Evolutionary conservation across 92 coral and sea anemone genomes (phyloP).

Genomic region (Scolanthus callimorphus): DNA sequence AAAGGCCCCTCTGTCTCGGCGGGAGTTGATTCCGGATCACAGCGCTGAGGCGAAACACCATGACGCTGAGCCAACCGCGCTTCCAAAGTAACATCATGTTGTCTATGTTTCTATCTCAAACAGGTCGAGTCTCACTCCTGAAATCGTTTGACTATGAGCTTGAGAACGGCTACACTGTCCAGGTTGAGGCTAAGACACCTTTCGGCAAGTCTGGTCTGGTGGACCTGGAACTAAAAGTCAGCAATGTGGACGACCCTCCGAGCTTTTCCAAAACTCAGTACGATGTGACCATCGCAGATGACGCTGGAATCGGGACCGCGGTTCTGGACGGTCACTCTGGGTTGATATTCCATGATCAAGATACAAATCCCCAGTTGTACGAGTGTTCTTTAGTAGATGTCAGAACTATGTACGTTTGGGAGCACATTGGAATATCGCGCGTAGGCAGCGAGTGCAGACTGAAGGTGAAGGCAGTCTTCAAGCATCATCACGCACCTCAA

Average conservation of each 20-base stretch:
- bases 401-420: constrained; percentile 34
- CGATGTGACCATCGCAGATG: constrained; percentile 48
- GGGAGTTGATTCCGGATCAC: no score
- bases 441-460: constrained; percentile 54
- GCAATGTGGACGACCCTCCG: constrained; percentile 67
- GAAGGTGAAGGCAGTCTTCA: constrained; percentile 26
- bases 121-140: constrained; percentile 35
- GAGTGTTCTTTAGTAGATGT: constrained; percentile 58
- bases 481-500: constrained; percentile 6
- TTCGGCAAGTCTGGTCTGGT: constrained; percentile 32
- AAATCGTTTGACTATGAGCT: constrained; percentile 69
- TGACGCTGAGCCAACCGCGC: no score
- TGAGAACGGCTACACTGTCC: constrained; percentile 48
- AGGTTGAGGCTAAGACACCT: constrained; percentile 58
- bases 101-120: no score
- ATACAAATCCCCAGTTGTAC: constrained; percentile 36
- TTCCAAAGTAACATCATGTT: no score
- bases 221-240: constrained; percentile 41
- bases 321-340: constrained; percentile 37
- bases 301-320: constrained; percentile 41
- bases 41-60: no score
- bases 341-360: constrained; percentile 50
- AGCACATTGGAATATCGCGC: constrained; percentile 53
- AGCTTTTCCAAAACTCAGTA: constrained; percentile 41
- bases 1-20: no score